Evolutionary conservation across 2,888 invertebrate species (phyloP), one percentile per base, ranked within the genome.

Genomic region (Pimpla rufipes): DNA sequence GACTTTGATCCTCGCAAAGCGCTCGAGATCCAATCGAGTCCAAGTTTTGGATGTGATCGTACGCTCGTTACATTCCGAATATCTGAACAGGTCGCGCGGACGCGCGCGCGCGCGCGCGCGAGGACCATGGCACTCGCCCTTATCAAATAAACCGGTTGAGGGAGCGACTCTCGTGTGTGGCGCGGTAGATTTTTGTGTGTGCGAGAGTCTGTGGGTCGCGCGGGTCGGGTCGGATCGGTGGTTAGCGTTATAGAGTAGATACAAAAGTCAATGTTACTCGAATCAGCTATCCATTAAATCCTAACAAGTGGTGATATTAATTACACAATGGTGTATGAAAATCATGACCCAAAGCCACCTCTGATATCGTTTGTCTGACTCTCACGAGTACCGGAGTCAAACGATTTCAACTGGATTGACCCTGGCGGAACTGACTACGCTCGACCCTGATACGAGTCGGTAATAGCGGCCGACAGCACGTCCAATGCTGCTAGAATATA

Each of bases 391-490:
- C 82, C 76, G 70, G 81, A 87, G 87, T 88, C 86, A 87, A 88
- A 87, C 76, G 87, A 87, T 87, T 87, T 88, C 81, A 87, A 88
- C 87, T 88, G 85, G 84, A 87, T 88, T 88, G 88, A 88, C 88
- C 88, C 87, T 88, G 88, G 85, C 80, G 70, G 70, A 84, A 86
- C 67, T 71, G 84, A 73, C 81, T 75, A 66, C 73, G 59, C 83
- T 68, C 85, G 87, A 88, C 88, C 86, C 86, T 87, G 76, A 68
- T 68, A 78, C 68, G 42, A 81, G 76, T 52, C 40, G 66, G 79
- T 70, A 70, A 81, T 64, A 59, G 74, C 77, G 45, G 50, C 71
- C 66, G 52, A 5, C 29, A 47, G 73, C 68, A 45, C 62, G 52
- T 70, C 52, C 80, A 81, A 76, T 70, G 75, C 62, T 81, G 37